Conservation (phyloP, 2,888 invertebrate genomes). For the Tachystola acroxantha region DNA sequence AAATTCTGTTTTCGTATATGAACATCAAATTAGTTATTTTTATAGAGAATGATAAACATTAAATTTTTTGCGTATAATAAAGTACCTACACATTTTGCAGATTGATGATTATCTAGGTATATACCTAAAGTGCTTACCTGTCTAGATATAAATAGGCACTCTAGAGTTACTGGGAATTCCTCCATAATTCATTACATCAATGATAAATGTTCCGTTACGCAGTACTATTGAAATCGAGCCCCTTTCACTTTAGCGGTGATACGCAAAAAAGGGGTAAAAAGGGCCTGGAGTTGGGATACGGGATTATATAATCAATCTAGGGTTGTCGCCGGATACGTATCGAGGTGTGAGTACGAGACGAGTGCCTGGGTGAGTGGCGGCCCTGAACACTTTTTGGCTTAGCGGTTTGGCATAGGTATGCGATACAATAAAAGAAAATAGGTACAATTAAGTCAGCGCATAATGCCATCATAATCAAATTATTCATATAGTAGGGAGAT, state of each 20-base stretch:
- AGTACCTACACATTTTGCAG: too few species aligned
- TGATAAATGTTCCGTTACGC: conserved; percentile 70
- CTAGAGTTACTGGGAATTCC: conserved; percentile 60
- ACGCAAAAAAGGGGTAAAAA: conserved; percentile 70
- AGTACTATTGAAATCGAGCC: conserved; percentile 64
- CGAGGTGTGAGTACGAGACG: conserved; percentile 40
- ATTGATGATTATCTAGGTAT: too few species aligned
- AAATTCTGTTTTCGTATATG: too few species aligned
- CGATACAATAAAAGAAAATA: too few species aligned
- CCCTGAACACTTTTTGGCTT: conserved; percentile 6
- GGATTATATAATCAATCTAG: conserved; percentile 72
- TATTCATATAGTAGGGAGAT: too few species aligned
- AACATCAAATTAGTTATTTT: too few species aligned
- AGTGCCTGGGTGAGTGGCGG: conserved; percentile 27
- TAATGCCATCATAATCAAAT: too few species aligned
- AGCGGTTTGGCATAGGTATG: not conserved
- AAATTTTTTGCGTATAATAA: too few species aligned
- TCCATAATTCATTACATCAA: conserved; percentile 73
- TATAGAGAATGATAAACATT: too few species aligned
- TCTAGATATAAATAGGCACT: conserved; percentile 5
- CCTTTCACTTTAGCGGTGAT: conserved; percentile 73
- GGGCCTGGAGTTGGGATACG: conserved; percentile 53
- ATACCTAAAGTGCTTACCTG: not conserved
- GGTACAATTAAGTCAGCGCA: too few species aligned
- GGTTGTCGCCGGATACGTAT: conserved; percentile 54